A percentile compares a stretch with the other conserved stretches of the same genome.
Evolutionary conservation across 2,113 vertebrate species (phyloP).

Genomic region (Arvicanthis niloticus): DNA sequence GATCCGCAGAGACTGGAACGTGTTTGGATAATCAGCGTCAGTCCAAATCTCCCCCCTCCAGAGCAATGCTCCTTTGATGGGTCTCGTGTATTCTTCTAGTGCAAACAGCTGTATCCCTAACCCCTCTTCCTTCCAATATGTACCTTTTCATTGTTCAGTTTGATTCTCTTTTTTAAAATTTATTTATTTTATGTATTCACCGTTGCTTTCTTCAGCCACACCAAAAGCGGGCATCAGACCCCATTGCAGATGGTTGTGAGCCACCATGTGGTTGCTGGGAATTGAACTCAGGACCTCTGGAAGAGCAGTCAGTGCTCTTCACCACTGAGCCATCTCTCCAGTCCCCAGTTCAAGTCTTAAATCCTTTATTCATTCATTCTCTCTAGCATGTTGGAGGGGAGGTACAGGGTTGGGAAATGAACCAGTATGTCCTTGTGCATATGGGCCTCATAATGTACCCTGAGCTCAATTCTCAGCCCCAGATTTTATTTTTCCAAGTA

Average conservation of each 20-base stretch:
- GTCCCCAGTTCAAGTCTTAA: neutral
- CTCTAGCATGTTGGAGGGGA: neutral
- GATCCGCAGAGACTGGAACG: neutral
- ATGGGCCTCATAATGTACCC: neutral
- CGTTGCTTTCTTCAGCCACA: no score
- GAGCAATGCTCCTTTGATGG: neutral
- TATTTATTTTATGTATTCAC: no score
- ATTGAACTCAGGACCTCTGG: no score
- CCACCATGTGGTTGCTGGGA: no score
- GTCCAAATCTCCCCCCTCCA: neutral
- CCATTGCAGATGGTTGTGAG: no score
- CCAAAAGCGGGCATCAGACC: no score
- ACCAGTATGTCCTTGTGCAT: neutral
- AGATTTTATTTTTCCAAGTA: conserved; percentile 20
- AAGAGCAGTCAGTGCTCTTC: no score
- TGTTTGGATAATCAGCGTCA: neutral
- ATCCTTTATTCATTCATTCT: neutral
- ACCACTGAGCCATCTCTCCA: no score
- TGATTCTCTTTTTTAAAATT: no score
- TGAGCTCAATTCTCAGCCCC: neutral
- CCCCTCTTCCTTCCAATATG: neutral
- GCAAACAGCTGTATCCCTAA: neutral
- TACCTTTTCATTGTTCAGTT: conserved; percentile 1
- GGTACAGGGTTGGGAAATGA: neutral
- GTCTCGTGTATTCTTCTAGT: neutral